phyloP scores from a whole-genome alignment of 2,113 vertebrate genomes.

The Microcebus murinus region DNA sequence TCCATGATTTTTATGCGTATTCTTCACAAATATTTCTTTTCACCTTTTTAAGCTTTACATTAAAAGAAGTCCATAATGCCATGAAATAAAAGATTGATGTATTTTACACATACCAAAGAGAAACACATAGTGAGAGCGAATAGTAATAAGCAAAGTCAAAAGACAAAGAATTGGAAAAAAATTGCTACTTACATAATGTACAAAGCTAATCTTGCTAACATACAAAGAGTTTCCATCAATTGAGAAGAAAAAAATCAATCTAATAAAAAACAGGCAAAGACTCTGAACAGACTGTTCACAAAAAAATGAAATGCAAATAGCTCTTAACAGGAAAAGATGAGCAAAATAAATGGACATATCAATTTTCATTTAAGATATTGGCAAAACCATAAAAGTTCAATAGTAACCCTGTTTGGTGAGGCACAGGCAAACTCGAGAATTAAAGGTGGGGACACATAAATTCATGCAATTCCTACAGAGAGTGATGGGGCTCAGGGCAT shows the following conservation, averaged over 20 bases:
- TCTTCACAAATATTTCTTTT: neutral
- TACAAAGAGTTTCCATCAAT: neutral
- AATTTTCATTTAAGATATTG: neutral
- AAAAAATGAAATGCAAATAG: neutral
- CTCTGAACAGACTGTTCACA: neutral
- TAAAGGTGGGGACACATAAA: neutral
- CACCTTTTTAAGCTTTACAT: slow-evolving; percentile 42
- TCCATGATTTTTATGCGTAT: slow-evolving; percentile 51
- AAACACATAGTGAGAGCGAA: neutral
- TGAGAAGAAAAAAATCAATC: neutral
- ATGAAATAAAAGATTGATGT: neutral
- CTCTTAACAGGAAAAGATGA: slow-evolving; percentile 19
- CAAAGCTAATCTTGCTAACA: slow-evolving; percentile 23
- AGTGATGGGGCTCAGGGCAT: too few species aligned
- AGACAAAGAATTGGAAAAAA: slow-evolving; percentile 19
- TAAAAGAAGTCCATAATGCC: neutral
- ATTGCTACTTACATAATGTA: neutral
- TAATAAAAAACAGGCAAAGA: neutral
- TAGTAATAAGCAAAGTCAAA: neutral
- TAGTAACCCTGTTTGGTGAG: neutral
- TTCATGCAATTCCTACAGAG: neutral
- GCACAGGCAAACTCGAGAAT: neutral
- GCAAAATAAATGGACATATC: neutral
- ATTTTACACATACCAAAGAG: neutral
- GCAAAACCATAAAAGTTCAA: neutral